phyloP scores from a whole-genome alignment of 2,797 vertebrate species.

The Gallirallus australis region DNA sequence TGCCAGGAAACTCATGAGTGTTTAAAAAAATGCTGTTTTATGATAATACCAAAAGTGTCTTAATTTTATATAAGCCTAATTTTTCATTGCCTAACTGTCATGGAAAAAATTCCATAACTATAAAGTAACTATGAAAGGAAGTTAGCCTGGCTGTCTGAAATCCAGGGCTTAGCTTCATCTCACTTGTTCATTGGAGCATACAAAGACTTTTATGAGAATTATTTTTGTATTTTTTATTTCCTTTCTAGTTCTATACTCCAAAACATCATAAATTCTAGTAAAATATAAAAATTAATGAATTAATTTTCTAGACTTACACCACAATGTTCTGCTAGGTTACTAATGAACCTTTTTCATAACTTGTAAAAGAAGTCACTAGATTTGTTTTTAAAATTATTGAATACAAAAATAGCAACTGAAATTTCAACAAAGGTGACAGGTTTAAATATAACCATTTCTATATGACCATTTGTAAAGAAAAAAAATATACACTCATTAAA shows the following conservation, averaged over 20 bases:
- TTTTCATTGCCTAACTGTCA: not conserved
- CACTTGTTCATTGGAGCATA: not conserved
- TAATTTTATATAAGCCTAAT: not conserved
- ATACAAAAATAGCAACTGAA: not conserved
- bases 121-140: not conserved
- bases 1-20: not conserved
- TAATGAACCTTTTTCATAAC: not conserved
- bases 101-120: not conserved
- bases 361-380: not conserved
- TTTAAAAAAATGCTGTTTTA: constrained; percentile 23
- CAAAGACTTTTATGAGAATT: not conserved
- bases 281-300: not conserved
- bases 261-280: not conserved
- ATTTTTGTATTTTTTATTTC: not conserved
- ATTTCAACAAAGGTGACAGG: not conserved
- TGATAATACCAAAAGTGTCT: not conserved
- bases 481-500: not conserved
- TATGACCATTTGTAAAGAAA: not conserved
- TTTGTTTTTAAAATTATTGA: not conserved
- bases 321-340: not conserved
- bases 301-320: not conserved
- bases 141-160: not conserved
- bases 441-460: not conserved
- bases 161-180: not conserved
- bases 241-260: not conserved